These are phyloP conservation scores for Dreissena polymorpha DNA, from an alignment of 1,140 invertebrate genomes.

Conservation along the genomic window DNA sequence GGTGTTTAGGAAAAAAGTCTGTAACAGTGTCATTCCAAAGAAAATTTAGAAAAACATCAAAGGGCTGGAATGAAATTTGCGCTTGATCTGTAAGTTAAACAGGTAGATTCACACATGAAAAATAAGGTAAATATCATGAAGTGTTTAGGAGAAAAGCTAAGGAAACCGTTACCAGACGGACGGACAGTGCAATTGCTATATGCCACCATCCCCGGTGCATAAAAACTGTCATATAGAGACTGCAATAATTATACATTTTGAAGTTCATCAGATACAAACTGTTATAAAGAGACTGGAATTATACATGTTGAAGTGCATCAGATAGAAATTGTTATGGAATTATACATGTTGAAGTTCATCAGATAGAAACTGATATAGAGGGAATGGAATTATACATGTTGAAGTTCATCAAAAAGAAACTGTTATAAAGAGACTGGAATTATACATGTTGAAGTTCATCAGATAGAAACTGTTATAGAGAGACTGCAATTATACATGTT, in stretches of 20 bases:
- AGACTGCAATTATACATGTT: slow-evolving; percentile 76
- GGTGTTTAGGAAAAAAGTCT: no score
- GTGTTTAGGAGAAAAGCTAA: no score
- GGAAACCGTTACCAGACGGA: no score
- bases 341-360: slow-evolving; percentile 77
- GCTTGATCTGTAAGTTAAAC: no score
- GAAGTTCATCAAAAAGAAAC: slow-evolving; percentile 76
- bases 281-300: slow-evolving; percentile 76
- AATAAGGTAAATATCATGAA: no score
- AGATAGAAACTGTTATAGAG: slow-evolving; percentile 76
- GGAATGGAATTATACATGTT: slow-evolving; percentile 76
- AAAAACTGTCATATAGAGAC: slow-evolving; percentile 78
- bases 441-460: slow-evolving; percentile 77
- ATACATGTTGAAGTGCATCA: slow-evolving; percentile 77
- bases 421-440: slow-evolving; percentile 77
- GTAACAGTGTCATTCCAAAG: no score
- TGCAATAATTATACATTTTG: slow-evolving; percentile 62
- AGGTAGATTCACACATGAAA: no score
- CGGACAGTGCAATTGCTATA: no score
- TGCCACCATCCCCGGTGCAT: no score
- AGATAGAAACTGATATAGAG: slow-evolving; percentile 76
- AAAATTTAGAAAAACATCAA: no score
- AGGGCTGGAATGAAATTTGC: no score
- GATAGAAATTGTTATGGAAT: slow-evolving; percentile 73
- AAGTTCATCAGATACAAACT: slow-evolving; percentile 52